Evolutionary conservation across 2,113 vertebrate genomes (phyloP).

Genomic region (Sigmodon hispidus): DNA sequence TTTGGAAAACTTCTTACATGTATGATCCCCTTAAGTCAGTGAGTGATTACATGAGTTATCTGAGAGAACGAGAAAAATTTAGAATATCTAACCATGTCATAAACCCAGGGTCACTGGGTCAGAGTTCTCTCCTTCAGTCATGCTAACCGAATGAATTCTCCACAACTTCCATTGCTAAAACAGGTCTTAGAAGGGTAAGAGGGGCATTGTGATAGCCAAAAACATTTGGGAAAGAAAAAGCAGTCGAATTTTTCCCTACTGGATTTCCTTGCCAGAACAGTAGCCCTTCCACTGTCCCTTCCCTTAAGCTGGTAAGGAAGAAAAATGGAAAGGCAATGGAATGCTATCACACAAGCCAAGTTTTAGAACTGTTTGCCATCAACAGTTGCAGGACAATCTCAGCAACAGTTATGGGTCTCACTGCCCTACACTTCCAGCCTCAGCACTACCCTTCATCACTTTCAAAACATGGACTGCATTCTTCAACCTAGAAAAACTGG

Average conservation of each 20-base stretch:
- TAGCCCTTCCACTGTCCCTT: neutral
- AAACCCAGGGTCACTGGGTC: neutral
- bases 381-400: neutral
- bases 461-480: neutral
- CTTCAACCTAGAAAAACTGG: neutral
- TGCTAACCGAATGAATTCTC: neutral
- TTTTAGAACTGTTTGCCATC: neutral
- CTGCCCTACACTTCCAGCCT: neutral
- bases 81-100: neutral
- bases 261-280: neutral
- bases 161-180: neutral
- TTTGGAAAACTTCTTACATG: neutral
- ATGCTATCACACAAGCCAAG: neutral
- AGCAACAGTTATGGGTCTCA: neutral
- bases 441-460: neutral
- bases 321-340: neutral
- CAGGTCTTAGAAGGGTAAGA: neutral
- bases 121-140: neutral
- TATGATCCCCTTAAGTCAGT: neutral
- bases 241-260: neutral
- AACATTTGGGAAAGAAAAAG: neutral
- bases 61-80: neutral
- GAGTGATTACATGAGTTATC: neutral
- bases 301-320: neutral
- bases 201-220: neutral